Evolutionary conservation across 2,888 invertebrate genomes (phyloP).

Genomic region (Timandra comae): DNA sequence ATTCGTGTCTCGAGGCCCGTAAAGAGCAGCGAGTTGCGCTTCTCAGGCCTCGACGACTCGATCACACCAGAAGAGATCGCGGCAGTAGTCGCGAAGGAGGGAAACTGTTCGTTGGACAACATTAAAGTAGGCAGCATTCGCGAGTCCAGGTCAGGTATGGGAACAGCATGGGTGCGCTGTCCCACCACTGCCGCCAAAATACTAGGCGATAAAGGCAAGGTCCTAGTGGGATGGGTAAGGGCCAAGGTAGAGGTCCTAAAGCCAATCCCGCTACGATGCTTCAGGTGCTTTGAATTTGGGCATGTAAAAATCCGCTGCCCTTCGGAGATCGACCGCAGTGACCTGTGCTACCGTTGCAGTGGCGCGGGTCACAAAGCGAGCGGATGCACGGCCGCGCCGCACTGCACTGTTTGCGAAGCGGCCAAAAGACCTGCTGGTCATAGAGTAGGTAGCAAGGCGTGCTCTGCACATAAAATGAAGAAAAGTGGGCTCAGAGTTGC

Average conservation of each 20-base stretch:
- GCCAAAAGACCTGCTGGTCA: conserved; percentile 1
- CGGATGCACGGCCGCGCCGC: not conserved
- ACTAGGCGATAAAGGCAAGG: not conserved
- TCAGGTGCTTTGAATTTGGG: conserved; percentile 12
- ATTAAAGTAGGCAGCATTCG: conserved; percentile 7
- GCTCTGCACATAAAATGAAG: no score
- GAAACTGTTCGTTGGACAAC: not conserved
- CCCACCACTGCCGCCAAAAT: conserved; percentile 4
- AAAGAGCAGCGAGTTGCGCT: not conserved
- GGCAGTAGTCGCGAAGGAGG: conserved; percentile 5
- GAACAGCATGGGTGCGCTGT: conserved; percentile 1
- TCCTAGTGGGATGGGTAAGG: conserved; percentile 14
- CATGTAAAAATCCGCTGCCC: no score
- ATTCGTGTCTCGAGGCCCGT: conserved; percentile 9
- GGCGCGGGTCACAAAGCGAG: conserved; percentile 1
- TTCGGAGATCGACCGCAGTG: conserved; percentile 8
- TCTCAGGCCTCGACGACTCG: conserved; percentile 22
- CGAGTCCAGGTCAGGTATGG: not conserved
- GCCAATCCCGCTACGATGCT: conserved; percentile 12
- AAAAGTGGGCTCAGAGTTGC: no score
- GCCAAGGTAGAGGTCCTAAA: conserved; percentile 8
- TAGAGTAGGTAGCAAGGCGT: conserved; percentile 1
- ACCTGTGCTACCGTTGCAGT: conserved; percentile 11
- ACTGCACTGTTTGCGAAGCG: conserved; percentile 1
- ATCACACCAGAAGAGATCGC: conserved; percentile 4